Percentiles rank a stretch among this genome's conserved stretches.
Conservation (phyloP, 2,797 vertebrate genomes). For the Forpus xanthops region DNA sequence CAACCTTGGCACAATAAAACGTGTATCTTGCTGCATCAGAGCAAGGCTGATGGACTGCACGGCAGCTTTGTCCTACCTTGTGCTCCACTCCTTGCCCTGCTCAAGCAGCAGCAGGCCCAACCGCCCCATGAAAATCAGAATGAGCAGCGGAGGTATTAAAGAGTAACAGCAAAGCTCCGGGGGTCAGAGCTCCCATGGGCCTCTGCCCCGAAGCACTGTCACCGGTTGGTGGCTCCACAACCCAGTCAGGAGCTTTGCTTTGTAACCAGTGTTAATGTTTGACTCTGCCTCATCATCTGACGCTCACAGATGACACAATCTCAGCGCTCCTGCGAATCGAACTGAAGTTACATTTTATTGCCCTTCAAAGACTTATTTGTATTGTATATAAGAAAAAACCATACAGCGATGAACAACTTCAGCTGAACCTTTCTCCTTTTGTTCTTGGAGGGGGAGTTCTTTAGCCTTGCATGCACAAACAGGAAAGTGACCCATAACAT, state of each 20-base stretch:
- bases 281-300: background rate
- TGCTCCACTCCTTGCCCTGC: background rate
- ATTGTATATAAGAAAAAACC: background rate
- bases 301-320: background rate
- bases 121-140: background rate
- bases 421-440: background rate
- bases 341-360: background rate
- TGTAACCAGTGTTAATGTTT: background rate
- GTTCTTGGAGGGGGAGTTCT: background rate
- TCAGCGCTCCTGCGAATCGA: background rate
- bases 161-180: background rate
- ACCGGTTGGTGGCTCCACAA: background rate
- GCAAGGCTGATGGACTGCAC: accelerated
- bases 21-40: accelerated
- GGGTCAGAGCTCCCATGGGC: background rate
- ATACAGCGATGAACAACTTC: background rate
- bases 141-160: background rate
- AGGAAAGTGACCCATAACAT: background rate
- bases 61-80: background rate
- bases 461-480: background rate
- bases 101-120: background rate
- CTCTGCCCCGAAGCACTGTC: background rate
- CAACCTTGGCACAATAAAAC: accelerated
- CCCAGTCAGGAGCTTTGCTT: background rate
- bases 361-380: background rate